Base-by-base conservation (phyloP, 2,113 vertebrate genomes). In the Gadus chalcogrammus region DNA sequence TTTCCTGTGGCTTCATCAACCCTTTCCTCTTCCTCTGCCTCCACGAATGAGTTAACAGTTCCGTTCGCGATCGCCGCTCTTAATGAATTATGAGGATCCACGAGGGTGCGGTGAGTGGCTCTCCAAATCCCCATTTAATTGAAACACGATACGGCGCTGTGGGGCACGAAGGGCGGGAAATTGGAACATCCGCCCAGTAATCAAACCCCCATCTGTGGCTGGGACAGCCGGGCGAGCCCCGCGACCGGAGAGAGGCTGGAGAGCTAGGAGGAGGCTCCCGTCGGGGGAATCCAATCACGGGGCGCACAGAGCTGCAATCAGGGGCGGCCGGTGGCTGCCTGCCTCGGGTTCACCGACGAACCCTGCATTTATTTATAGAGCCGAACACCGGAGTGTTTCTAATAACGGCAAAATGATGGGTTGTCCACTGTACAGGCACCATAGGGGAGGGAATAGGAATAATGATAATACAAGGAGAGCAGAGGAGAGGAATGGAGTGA, bases 71-170 rank as follows among this genome's bases (percentile, higher is more conserved):
- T 7, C 8, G 24, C 64, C 65, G 24, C 59, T 76, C 78, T 71
- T 86, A 86, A 84, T 82, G 81, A 85, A 73, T 73, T 66, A 72
- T 24, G 59, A 79, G 53, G 73, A 70, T 24, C 27, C 71, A 81
- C 71, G 75, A 8, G 2, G 15, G 64, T 61, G 28, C 73, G n/a
- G 31, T 15, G 3, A 53, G 8, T 55, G 6, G 74, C 71, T 18
- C 24, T 81, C 79, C 75, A 83, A 82, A 87, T 85, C 82, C 77
- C 75, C 15, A 1, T 81, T 85, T 84, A 88, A 86, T 81, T 84
- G 85, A 86, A 85, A 87, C 78, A 84, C 52, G 72, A 84, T 69
- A 61, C 70, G 9, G 83, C 74, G 85, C 76, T n/a, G 74, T 78
- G 75, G 73, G 73, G 64, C 80, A 65, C 31, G 15, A 64, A 73